Conservation (phyloP, 1,140 invertebrate genomes). For the Philotrypesis tridentata region DNA sequence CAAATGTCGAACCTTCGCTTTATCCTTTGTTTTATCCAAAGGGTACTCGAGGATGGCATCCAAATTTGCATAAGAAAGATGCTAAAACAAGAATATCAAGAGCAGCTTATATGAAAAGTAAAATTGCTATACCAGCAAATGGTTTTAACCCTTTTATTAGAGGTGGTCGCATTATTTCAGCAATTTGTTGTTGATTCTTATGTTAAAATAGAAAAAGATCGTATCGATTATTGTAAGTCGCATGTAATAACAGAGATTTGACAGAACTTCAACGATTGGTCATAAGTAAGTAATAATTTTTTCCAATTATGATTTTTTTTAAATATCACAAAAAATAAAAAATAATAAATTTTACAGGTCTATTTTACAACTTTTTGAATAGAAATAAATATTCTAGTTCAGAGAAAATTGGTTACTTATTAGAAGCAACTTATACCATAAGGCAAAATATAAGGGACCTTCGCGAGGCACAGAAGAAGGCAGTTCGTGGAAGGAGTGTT, state of each 20-base stretch:
- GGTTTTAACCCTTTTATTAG: constrained; percentile 4
- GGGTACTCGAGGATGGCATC: constrained; percentile 43
- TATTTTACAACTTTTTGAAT: not conserved
- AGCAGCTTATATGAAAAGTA: constrained; percentile 22
- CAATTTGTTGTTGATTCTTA: too few species aligned
- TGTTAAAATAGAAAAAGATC: not conserved
- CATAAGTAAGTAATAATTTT: not conserved
- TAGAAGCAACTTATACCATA: not conserved
- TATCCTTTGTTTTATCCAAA: constrained; percentile 40
- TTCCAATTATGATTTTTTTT: too few species aligned
- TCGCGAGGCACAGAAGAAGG: not conserved
- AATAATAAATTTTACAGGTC: not conserved
- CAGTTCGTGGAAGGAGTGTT: not conserved
- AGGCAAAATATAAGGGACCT: not conserved
- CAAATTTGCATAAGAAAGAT: constrained; percentile 25
- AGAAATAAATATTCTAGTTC: not conserved
- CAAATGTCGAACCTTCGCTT: not conserved
- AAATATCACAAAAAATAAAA: not conserved
- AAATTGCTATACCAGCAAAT: constrained; percentile 5
- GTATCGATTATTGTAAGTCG: too few species aligned
- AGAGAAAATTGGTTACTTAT: not conserved
- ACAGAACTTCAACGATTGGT: not conserved
- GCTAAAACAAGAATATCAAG: constrained; percentile 36
- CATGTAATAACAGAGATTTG: too few species aligned
- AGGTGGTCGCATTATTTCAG: constrained; percentile 14